Evolutionary conservation across 1,140 invertebrate species (phyloP).

Genomic region (Atopsyche davidsoni): DNA sequence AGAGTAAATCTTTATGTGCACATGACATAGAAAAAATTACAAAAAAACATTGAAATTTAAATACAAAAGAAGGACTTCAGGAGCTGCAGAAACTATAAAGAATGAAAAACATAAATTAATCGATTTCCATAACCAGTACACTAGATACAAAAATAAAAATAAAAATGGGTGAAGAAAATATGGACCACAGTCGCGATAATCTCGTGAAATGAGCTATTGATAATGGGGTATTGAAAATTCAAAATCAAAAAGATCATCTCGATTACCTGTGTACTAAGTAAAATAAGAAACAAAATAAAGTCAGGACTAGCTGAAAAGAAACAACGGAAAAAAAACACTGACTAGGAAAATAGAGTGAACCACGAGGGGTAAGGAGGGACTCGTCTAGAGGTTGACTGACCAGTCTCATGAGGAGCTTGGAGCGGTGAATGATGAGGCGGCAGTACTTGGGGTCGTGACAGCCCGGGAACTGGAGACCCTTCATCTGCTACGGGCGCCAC

Average conservation of each 20-base stretch:
- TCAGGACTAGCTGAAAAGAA: neutral
- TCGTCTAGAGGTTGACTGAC: slow-evolving; percentile 59
- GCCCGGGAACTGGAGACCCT: slow-evolving; percentile 90
- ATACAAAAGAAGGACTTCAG: no score
- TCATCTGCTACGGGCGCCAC: slow-evolving; percentile 63
- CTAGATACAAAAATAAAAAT: neutral
- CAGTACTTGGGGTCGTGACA: slow-evolving; percentile 90
- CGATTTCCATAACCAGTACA: neutral
- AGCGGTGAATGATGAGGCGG: slow-evolving; percentile 89
- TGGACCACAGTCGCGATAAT: slow-evolving; percentile 18
- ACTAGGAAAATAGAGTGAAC: slow-evolving; percentile 22
- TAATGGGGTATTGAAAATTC: no score
- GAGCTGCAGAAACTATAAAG: neutral
- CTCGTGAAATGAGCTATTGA: no score
- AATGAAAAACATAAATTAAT: neutral
- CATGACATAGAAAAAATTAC: no score
- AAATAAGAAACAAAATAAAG: neutral
- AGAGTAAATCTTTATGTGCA: no score
- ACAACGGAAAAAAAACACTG: slow-evolving; percentile 29
- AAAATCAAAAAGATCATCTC: no score
- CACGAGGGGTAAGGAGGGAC: slow-evolving; percentile 13
- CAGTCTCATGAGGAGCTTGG: slow-evolving; percentile 88
- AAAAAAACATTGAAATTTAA: no score
- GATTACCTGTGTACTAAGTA: neutral
- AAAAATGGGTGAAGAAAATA: slow-evolving; percentile 9